A percentile compares a stretch with the other conserved stretches of the same genome.
These are phyloP conservation scores for Uria aalge DNA, from an alignment of 2,113 vertebrate genomes.

Conservation along the genomic window DNA sequence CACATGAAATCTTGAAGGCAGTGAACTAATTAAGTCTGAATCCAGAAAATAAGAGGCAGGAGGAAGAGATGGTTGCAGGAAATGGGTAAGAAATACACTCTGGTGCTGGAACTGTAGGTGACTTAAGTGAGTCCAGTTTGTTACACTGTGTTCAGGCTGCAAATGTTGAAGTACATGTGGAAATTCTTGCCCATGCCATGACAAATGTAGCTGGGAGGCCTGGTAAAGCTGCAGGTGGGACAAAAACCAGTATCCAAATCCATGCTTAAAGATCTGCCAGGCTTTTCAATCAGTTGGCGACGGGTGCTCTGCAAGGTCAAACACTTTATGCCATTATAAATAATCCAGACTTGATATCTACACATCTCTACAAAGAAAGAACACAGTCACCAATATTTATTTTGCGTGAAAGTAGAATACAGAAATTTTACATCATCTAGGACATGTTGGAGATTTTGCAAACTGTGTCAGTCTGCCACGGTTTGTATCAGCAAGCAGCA, in stretches of 20 bases:
- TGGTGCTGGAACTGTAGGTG: not conserved
- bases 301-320: not conserved
- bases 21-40: not conserved
- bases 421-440: not conserved
- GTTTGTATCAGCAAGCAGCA: not conserved
- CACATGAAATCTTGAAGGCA: not conserved
- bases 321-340: not conserved
- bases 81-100: accelerated
- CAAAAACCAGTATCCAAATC: not conserved
- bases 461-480: accelerated
- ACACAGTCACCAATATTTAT: not conserved
- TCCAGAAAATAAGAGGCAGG: not conserved
- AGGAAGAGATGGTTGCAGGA: not conserved
- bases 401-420: accelerated
- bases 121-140: not conserved
- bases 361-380: not conserved
- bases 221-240: not conserved
- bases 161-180: not conserved
- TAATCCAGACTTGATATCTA: not conserved
- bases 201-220: not conserved
- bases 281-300: not conserved
- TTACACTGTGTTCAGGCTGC: not conserved
- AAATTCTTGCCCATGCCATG: not conserved
- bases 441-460: not conserved
- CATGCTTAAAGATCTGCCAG: not conserved